Base-by-base conservation (phyloP, 2,113 vertebrate species). In the Ctenodactylus gundi region DNA sequence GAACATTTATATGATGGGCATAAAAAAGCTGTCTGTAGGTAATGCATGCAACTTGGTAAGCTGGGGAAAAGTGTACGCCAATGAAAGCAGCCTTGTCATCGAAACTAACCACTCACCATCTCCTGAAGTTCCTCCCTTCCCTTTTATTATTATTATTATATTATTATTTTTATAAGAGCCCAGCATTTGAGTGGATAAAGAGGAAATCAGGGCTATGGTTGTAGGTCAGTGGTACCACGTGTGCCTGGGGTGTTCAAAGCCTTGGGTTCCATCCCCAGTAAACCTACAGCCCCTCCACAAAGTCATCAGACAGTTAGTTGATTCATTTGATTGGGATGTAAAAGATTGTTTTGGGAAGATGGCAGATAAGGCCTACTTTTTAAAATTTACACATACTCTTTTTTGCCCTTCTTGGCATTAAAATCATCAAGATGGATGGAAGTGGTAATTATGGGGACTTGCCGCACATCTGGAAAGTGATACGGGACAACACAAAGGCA, bases 381-480 rank as follows among this genome's bases (percentile, higher is more conserved):
- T 57, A 62, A 73, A 68, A 68, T 17, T 81, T 41, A 10, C 1
- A 15, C 6, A 4, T 55, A 89, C 10, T 82, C 23, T 62, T 62
- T 53, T 73, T 91, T 90, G 73, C 49, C 20, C 64, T 94, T 91
- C 77, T 95, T 77, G 57, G 67, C 64, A 29, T 29, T 96, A 94
- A 94, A 96, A 91, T 84, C 72, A 90, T 93, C 83, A 87, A 88
- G 46, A 73, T 68, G 49, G 49, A 57, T 3, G 80, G 10, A 93
- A 49, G 34, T 91, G 76, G 9, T 90, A 95, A 94, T 92, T 91
- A 1, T 11, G 11, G 72, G 36, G 46, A 55, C 67, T 96, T 44
- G 25, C 31, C 46, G 90, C 92, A 90, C 93, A 95, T 95, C 81
- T 97, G 88, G 34, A 94, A 81, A 86, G 89, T 20, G 34, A 92